Evolutionary conservation across 2,113 vertebrate genomes (phyloP), one percentile per base, ranked within the genome.

Genomic region (Cnemophilus loriae): DNA sequence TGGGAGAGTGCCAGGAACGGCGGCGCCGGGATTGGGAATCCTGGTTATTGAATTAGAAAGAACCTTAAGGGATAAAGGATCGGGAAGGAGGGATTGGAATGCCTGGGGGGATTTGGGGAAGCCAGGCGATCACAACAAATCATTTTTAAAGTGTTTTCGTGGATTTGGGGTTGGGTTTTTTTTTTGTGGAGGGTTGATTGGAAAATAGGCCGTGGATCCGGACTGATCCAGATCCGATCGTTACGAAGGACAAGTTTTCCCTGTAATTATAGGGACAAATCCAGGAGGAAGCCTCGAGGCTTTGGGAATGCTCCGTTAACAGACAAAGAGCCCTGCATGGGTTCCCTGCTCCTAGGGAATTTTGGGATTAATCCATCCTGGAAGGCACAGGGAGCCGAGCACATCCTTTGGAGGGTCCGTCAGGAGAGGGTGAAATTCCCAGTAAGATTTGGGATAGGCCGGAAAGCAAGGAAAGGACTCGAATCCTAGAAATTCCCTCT

Each of bases 1-100:
- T 96, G 95, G 86, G 97, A 98, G 98, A 97, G 97, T 87, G 96
- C 96, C 97, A 95, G 96, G 98, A 98, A 98, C 88, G 94, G 97
- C 97, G 91, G 97, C 92, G 75, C 97, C 49, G 95, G 98, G 98
- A 97, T 98, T 97, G 97, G 98, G 93, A 98, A 98, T 98, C 97
- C 98, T 98, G 97, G 98, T 98, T 98, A 98, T 98, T 98, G 98
- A 98, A 98, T 99, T 98, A 98, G 98, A 98, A 99, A 98, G 97
- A 97, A 98, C 97, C 98, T 98, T 98, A 98, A 98, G 98, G 98
- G 98, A 98, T 98, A 97, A 98, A 98, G 97, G 97, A 96, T 97
- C 97, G 96, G 98, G 97, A 98, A 97, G 97, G 80, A 83, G 97
- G 97, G 98, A 98, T 98, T 98, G 98, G 97, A 97, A 98, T 98